A percentile compares a stretch with the other conserved stretches of the same genome.
Evolutionary conservation across 1,140 invertebrate species (phyloP).

Genomic region (Campoletis sonorensis): DNA sequence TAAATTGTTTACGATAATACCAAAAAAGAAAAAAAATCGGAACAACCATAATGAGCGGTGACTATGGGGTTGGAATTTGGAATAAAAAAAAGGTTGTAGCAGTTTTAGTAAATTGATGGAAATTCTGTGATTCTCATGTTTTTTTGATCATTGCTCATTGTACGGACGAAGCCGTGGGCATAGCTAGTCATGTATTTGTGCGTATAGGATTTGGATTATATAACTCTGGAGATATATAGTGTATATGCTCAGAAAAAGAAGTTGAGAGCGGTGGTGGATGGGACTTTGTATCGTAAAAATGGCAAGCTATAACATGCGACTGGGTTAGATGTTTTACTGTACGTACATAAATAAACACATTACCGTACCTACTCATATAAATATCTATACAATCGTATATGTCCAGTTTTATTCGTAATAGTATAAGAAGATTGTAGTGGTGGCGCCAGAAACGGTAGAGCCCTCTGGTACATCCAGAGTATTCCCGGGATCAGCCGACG

Average conservation of each 20-base stretch:
- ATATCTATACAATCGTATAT: not conserved
- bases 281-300: constrained; percentile 43
- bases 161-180: no score
- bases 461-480: not conserved
- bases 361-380: no score
- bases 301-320: constrained; percentile 34
- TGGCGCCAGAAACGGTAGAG: constrained; percentile 30
- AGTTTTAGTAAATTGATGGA: no score
- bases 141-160: no score
- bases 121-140: no score
- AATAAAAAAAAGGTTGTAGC: no score
- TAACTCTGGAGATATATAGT: not conserved
- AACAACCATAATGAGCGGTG: no score
- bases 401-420: not conserved
- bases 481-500: constrained; percentile 35
- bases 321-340: not conserved
- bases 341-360: not conserved
- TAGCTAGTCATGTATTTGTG: not conserved
- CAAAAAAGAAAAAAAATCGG: no score
- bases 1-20: no score
- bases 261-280: constrained; percentile 23
- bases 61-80: no score
- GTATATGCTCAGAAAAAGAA: constrained; percentile 5
- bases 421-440: constrained; percentile 6
- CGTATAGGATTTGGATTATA: constrained; percentile 11